These are phyloP conservation scores for Harpagoxenus sublaevis DNA, from an alignment of 2,888 invertebrate species.

Conservation along the genomic window DNA sequence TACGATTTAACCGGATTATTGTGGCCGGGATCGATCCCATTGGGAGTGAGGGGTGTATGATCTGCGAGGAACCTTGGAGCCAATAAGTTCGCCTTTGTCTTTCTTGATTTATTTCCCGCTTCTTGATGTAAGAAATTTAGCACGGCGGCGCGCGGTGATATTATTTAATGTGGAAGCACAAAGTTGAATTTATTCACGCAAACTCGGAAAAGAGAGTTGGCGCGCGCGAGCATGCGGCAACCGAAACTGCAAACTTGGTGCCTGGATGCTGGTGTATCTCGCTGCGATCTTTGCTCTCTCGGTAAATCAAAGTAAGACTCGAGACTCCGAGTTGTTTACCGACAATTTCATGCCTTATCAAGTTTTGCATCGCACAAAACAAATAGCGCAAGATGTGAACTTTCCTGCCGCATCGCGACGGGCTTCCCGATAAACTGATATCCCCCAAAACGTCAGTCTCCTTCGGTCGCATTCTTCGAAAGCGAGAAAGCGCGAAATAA, in stretches of 20 bases:
- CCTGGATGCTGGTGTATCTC: conserved; percentile 35
- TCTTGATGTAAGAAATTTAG: conserved; percentile 42
- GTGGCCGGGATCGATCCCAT: conserved; percentile 7
- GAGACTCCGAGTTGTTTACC: conserved; percentile 46
- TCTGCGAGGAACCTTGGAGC: background rate
- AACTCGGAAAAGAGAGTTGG: conserved; percentile 54
- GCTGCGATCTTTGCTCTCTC: conserved; percentile 45
- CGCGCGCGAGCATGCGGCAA: conserved; percentile 22
- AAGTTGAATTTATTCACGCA: conserved; percentile 56
- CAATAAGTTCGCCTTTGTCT: background rate
- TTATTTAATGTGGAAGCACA: conserved; percentile 49
- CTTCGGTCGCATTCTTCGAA: background rate
- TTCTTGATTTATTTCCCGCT: conserved; percentile 22
- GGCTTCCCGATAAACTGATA: conserved; percentile 45
- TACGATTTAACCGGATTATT: conserved; percentile 38
- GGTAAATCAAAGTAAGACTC: conserved; percentile 55
- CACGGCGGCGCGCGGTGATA: conserved; percentile 1
- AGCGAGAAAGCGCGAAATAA: conserved; percentile 42
- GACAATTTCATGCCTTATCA: conserved; percentile 57
- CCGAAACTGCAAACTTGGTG: conserved; percentile 45
- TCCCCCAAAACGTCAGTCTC: conserved; percentile 26
- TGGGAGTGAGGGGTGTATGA: background rate
- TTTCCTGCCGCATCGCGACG: conserved; percentile 38
- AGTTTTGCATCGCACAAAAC: conserved; percentile 53
- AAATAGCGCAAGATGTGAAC: conserved; percentile 53